Evolutionary conservation across 37 sponge, comb jelly and placozoan species (phyloP).

Genomic region (Sycon ciliatum): DNA sequence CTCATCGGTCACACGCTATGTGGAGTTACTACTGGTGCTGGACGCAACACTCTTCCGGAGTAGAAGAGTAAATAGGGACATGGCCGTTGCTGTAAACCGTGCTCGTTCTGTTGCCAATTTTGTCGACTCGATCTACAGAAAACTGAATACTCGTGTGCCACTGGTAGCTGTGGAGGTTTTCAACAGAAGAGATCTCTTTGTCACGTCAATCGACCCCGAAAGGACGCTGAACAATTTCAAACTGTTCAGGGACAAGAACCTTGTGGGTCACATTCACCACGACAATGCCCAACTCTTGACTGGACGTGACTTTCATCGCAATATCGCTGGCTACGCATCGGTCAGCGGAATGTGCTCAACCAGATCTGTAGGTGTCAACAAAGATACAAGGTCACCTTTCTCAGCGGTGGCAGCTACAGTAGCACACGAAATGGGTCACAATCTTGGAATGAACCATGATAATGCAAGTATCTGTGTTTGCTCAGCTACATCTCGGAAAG

Average conservation of each 20-base stretch:
- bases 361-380: slow-evolving; percentile 21
- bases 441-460: slow-evolving; percentile 38
- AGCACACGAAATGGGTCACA: slow-evolving; percentile 43
- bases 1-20: no score
- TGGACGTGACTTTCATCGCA: no score
- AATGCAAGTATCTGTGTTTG: no score
- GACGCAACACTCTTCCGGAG: no score
- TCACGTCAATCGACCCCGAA: neutral
- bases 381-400: slow-evolving; percentile 17
- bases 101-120: no score
- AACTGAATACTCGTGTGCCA: neutral
- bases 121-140: no score
- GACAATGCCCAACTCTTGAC: slow-evolving; percentile 27
- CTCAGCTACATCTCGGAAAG: no score
- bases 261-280: neutral
- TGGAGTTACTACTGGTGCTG: no score
- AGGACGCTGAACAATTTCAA: neutral
- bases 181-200: neutral
- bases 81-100: no score
- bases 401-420: slow-evolving; percentile 5
- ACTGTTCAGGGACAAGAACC: neutral
- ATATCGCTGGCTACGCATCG: slow-evolving; percentile 20
- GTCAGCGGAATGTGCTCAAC: slow-evolving; percentile 21
- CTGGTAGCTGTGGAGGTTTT: neutral
- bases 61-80: no score